Conservation (phyloP, 2,113 vertebrate species). For the Scalopus aquaticus region DNA sequence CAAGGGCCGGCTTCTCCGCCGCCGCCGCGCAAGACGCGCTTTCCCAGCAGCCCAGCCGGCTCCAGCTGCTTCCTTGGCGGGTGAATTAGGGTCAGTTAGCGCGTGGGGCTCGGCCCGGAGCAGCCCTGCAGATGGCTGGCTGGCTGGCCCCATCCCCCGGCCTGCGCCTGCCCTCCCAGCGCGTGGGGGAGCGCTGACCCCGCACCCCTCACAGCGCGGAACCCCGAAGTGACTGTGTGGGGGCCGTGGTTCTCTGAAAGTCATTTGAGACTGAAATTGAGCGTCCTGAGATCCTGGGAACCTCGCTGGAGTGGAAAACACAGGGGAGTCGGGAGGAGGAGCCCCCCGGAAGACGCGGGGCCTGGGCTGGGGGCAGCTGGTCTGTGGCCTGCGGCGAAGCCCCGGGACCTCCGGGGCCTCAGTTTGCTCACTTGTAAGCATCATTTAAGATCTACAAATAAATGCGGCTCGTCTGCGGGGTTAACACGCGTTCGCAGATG, state of each 20-base stretch:
- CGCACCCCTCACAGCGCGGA: too few species aligned
- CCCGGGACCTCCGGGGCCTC: neutral
- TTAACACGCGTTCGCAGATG: neutral
- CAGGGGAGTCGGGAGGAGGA: rapidly evolving
- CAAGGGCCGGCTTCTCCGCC: too few species aligned
- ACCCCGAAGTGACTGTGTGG: neutral
- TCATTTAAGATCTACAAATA: neutral
- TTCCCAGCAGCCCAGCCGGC: too few species aligned
- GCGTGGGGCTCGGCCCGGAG: too few species aligned
- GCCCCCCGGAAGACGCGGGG: neutral
- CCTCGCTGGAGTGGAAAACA: neutral
- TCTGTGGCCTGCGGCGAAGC: too few species aligned
- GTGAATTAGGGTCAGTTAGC: too few species aligned
- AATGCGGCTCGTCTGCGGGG: neutral
- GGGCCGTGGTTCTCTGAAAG: neutral
- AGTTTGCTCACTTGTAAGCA: neutral
- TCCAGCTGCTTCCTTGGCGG: too few species aligned
- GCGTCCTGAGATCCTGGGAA: neutral
- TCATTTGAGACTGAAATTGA: neutral
- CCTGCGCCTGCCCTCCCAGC: neutral
- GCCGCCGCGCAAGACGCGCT: too few species aligned
- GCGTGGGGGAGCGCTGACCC: neutral
- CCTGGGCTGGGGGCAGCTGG: neutral
- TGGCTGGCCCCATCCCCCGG: neutral
- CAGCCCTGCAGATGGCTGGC: neutral